phyloP scores from a whole-genome alignment of 2,797 vertebrate species.

The Numenius phaeopus region DNA sequence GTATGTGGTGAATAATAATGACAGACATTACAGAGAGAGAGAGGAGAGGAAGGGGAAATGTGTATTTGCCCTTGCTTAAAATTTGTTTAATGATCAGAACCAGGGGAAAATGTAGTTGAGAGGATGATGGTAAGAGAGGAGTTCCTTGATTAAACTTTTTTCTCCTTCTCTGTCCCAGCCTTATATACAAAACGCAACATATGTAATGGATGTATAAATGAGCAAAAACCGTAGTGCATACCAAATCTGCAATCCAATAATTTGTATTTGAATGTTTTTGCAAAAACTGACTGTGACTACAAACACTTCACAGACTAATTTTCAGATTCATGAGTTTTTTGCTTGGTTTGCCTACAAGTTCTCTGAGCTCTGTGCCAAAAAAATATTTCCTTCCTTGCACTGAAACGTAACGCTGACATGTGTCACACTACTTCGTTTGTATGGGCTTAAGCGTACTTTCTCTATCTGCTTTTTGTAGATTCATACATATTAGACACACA shows the following conservation, averaged over 20 bases:
- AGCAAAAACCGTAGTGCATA: background rate
- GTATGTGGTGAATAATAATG: background rate
- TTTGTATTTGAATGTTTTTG: slow-evolving; percentile 35
- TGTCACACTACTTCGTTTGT: slow-evolving; percentile 28
- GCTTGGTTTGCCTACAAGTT: slow-evolving; percentile 15
- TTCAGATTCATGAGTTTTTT: slow-evolving; percentile 43
- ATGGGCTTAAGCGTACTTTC: background rate
- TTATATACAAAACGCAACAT: background rate
- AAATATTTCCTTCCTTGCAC: slow-evolving; percentile 4
- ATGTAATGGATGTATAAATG: background rate
- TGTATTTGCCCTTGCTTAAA: background rate
- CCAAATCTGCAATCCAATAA: background rate
- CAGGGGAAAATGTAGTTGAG: background rate
- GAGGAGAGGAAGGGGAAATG: background rate
- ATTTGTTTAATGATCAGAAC: background rate
- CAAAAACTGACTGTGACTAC: background rate
- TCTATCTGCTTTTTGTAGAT: slow-evolving; percentile 32
- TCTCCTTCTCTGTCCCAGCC: background rate
- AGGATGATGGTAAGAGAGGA: background rate
- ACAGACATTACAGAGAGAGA: background rate
- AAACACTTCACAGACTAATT: slow-evolving; percentile 47
- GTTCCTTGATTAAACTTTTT: background rate
- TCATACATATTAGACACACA: slow-evolving; percentile 67
- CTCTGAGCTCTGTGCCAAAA: slow-evolving; percentile 23
- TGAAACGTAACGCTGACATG: background rate